These are phyloP conservation scores for Catocala fraxini DNA, from an alignment of 2,888 invertebrate genomes.

Conservation along the genomic window DNA sequence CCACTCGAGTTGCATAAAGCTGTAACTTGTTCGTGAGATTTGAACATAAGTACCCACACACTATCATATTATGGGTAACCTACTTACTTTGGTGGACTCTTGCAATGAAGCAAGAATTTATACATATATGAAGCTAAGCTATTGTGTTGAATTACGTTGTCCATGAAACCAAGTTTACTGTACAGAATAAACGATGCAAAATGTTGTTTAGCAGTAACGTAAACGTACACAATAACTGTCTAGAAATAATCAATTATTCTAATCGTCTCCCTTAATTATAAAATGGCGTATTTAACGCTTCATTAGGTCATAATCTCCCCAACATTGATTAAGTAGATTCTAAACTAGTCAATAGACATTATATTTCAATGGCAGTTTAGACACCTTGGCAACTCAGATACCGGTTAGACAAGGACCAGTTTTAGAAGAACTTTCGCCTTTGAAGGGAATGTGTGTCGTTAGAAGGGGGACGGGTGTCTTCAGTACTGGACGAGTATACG, in stretches of 20 bases:
- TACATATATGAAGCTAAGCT: background rate
- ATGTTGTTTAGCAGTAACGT: too few species aligned
- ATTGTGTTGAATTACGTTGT: background rate
- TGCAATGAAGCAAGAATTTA: background rate
- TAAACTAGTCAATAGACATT: constrained; percentile 59
- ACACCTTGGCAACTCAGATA: constrained; percentile 70
- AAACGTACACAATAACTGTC: too few species aligned
- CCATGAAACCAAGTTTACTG: background rate
- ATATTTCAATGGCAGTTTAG: constrained; percentile 70
- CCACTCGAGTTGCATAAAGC: constrained; percentile 10
- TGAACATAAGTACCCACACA: constrained; percentile 6
- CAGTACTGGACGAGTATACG: constrained; percentile 50
- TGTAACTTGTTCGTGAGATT: constrained; percentile 10
- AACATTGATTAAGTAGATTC: constrained; percentile 43
- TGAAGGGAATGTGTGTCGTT: constrained; percentile 47
- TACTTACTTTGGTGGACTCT: background rate
- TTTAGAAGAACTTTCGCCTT: constrained; percentile 59
- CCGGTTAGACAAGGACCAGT: constrained; percentile 68
- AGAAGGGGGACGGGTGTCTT: constrained; percentile 54
- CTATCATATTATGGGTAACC: constrained; percentile 12
- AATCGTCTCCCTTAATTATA: constrained; percentile 2
- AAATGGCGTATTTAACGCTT: constrained; percentile 24
- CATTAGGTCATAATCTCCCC: constrained; percentile 22
- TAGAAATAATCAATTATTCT: background rate
- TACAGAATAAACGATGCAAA: too few species aligned